Conservation (phyloP, 2,113 vertebrate species). For the Lanius collurio region DNA sequence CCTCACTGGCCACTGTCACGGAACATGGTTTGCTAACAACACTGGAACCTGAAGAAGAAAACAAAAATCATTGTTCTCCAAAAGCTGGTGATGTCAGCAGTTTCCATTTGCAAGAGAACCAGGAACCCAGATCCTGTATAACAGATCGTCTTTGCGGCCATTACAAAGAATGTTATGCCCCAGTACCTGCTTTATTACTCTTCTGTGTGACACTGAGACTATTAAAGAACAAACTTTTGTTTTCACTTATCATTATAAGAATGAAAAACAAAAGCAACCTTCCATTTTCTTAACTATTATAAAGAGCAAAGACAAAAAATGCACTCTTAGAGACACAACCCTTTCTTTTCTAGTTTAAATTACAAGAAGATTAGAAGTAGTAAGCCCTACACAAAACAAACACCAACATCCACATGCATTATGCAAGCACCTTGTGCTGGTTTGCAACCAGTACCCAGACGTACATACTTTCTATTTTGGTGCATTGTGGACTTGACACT, state of each 20-base stretch:
- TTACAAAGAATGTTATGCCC: not conserved
- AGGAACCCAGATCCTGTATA: not conserved
- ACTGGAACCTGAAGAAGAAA: conserved; percentile 65
- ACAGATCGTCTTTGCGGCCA: not conserved
- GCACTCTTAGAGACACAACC: not conserved
- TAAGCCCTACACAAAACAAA: not conserved
- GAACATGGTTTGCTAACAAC: not conserved
- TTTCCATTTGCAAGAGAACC: not conserved
- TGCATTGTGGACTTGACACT: conserved; percentile 78
- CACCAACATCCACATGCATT: not conserved
- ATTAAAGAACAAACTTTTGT: not conserved
- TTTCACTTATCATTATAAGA: not conserved
- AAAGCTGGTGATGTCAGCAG: not conserved
- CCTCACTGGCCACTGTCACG: not conserved
- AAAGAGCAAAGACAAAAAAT: not conserved
- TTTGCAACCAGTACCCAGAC: not conserved
- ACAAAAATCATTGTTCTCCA: not conserved
- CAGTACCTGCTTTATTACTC: too few relatives aligned
- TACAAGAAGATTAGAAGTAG: not conserved
- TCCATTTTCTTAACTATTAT: not conserved
- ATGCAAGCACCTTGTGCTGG: not conserved
- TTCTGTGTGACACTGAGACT: not conserved
- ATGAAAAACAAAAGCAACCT: not conserved
- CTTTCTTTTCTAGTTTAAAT: not conserved
- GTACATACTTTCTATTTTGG: conserved; percentile 87